phyloP scores from a whole-genome alignment of 2,888 invertebrate genomes.

The Pegoplata infirma region DNA sequence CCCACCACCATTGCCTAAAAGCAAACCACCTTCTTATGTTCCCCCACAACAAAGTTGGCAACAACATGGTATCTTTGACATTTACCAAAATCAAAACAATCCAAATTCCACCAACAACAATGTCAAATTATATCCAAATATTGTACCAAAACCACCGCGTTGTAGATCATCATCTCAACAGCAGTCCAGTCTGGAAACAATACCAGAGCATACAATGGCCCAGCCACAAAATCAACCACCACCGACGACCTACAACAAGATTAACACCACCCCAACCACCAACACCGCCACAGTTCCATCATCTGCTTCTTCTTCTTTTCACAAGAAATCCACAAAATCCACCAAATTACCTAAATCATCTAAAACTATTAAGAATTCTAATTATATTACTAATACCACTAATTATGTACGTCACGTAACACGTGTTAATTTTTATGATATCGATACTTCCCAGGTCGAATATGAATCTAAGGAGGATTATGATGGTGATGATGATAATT shows the following conservation, averaged over 20 bases:
- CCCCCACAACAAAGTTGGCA: not conserved
- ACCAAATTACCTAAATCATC: slow-evolving; percentile 30
- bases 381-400: slow-evolving; percentile 68
- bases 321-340: too few relatives aligned
- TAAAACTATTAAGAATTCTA: slow-evolving; percentile 61
- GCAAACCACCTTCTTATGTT: slow-evolving; percentile 65
- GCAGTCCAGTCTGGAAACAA: slow-evolving; percentile 45
- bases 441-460: slow-evolving; percentile 80
- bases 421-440: slow-evolving; percentile 79
- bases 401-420: slow-evolving; percentile 78
- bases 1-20: slow-evolving; percentile 68
- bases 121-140: slow-evolving; percentile 66
- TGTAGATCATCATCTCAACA: slow-evolving; percentile 62
- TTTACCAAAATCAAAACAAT: not conserved
- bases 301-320: slow-evolving; percentile 1
- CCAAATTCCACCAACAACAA: too few relatives aligned
- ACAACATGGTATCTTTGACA: not conserved
- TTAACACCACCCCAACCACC: slow-evolving; percentile 42
- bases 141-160: slow-evolving; percentile 76
- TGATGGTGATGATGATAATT: slow-evolving; percentile 83
- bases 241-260: slow-evolving; percentile 25
- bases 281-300: slow-evolving; percentile 36
- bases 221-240: slow-evolving; percentile 31
- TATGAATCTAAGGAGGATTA: slow-evolving; percentile 80
- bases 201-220: slow-evolving; percentile 55